phyloP scores from a whole-genome alignment of 2,113 vertebrate species.

The Xiphorhynchus elegans region DNA sequence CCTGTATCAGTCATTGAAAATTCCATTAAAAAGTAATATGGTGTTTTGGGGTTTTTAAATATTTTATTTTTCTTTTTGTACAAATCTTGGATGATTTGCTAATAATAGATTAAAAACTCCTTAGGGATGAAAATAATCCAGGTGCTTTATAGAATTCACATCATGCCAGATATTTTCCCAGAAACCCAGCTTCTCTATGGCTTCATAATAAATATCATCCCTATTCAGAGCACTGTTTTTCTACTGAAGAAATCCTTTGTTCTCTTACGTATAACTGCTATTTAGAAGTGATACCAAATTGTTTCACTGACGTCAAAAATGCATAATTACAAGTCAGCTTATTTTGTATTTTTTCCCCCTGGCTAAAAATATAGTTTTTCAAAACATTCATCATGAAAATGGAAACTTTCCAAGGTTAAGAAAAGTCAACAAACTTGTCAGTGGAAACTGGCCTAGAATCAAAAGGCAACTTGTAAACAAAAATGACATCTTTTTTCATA shows the following conservation, averaged over 20 bases:
- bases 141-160: constrained; percentile 28
- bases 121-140: background rate
- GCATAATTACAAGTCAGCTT: constrained; percentile 50
- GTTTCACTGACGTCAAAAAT: constrained; percentile 50
- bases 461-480: background rate
- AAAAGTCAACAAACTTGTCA: constrained; percentile 23
- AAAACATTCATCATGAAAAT: constrained; percentile 23
- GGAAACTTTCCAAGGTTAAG: constrained; percentile 48
- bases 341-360: background rate
- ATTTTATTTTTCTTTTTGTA: background rate
- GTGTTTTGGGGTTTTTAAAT: background rate
- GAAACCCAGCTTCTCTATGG: background rate
- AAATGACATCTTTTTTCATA: background rate
- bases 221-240: background rate
- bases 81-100: background rate
- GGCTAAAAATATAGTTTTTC: constrained; percentile 42
- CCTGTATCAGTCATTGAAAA: background rate
- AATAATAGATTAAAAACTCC: background rate
- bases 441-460: background rate
- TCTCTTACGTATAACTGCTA: constrained; percentile 13
- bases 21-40: background rate
- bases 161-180: background rate
- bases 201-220: background rate
- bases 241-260: constrained; percentile 41
- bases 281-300: constrained; percentile 37